Evolutionary conservation across 2,797 vertebrate genomes (phyloP).

Genomic region (Acanthopagrus latus): DNA sequence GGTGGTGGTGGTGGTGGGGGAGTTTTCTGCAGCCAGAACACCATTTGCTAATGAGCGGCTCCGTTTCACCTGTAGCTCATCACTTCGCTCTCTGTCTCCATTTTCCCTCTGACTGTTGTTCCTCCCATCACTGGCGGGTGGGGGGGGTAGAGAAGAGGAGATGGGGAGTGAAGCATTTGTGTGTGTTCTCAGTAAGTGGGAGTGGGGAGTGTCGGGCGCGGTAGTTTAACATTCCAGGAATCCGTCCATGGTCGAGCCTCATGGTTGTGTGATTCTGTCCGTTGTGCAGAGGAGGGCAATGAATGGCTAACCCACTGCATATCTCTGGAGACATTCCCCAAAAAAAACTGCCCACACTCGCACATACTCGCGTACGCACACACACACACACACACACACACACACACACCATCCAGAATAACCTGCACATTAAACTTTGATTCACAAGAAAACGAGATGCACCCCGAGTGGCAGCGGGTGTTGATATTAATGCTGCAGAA

Average conservation of each 20-base stretch:
- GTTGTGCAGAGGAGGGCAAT: conserved; percentile 76
- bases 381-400: conserved; percentile 23
- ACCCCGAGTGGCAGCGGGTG: conserved; percentile 36
- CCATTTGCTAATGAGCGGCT: conserved; percentile 63
- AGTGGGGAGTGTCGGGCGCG: conserved; percentile 82
- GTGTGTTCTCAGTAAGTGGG: conserved; percentile 76
- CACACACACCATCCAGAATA: conserved; percentile 17
- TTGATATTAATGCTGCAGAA: conserved; percentile 57
- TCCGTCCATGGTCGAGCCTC: conserved; percentile 78
- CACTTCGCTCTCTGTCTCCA: conserved; percentile 38
- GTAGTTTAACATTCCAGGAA: conserved; percentile 86
- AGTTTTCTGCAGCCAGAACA: conserved; percentile 11
- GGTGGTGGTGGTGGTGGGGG: too few species aligned
- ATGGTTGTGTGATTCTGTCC: conserved; percentile 78
- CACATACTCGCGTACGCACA: conserved; percentile 34
- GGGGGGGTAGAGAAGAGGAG: conserved; percentile 51
- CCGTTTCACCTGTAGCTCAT: conserved; percentile 68
- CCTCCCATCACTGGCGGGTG: conserved; percentile 24
- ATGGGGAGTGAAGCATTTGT: conserved; percentile 67
- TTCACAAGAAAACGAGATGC: conserved; percentile 39
- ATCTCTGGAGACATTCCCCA: conserved; percentile 79
- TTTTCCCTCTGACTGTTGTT: conserved; percentile 37
- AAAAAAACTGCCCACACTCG: conserved; percentile 71
- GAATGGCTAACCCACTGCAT: conserved; percentile 80
- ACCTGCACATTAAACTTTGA: conserved; percentile 50